A percentile compares a stretch with the other conserved stretches of the same genome.
Conservation (phyloP, 1,140 invertebrate genomes). For the Drosophila grimshawi region DNA sequence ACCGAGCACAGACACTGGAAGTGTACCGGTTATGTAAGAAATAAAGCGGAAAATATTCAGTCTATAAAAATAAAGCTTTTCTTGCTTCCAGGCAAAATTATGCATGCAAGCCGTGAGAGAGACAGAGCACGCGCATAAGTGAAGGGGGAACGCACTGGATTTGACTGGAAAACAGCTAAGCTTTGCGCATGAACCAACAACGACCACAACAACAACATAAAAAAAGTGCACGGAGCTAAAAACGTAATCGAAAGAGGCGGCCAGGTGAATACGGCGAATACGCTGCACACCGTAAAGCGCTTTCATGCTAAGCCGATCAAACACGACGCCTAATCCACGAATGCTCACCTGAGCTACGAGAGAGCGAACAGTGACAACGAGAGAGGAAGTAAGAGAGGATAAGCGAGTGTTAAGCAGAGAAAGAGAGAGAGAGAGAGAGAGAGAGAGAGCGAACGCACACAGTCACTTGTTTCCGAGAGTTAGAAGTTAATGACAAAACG, state of each 20-base stretch:
- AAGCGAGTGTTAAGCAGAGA: conserved; percentile 12
- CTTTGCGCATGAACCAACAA: conserved; percentile 40
- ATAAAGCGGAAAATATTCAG: conserved; percentile 75
- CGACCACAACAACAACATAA: conserved; percentile 7
- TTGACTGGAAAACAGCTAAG: conserved; percentile 29
- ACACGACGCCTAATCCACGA: conserved; percentile 26
- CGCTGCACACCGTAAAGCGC: conserved; percentile 9
- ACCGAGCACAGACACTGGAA: conserved; percentile 32
- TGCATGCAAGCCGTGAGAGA: conserved; percentile 23
- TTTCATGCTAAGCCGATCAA: conserved; percentile 33
- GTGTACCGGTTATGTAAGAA: conserved; percentile 77
- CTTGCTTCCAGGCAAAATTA: conserved; percentile 38
- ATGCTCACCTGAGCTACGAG: conserved; percentile 10
- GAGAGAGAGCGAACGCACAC: conserved; percentile 1
- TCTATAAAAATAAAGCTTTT: conserved; percentile 59
- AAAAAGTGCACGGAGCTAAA: background rate
- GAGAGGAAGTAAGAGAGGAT: conserved; percentile 1
- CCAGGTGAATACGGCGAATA: conserved; percentile 17
- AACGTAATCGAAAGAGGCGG: conserved; percentile 37
- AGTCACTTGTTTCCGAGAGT: conserved; percentile 13
- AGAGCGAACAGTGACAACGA: conserved; percentile 3
- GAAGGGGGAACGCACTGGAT: background rate
- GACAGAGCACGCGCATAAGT: conserved; percentile 4
- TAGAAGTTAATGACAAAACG: conserved; percentile 16
- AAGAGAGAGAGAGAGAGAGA: conserved; percentile 3